Conservation (phyloP, 2,113 vertebrate genomes). For the Tragelaphus buxtoni region DNA sequence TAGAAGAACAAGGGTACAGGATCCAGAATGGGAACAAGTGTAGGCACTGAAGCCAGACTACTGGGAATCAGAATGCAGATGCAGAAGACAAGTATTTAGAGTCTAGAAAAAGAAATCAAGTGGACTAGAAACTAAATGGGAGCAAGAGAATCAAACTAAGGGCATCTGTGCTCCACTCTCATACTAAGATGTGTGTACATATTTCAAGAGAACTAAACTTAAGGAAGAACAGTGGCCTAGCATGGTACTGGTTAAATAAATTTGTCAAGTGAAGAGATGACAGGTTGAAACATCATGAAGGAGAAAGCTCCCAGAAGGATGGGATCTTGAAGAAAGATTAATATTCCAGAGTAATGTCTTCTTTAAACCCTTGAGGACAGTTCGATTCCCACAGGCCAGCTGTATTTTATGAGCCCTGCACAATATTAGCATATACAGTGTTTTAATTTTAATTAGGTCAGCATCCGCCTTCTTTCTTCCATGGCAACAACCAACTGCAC, state of each 20-base stretch:
- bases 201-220: not conserved
- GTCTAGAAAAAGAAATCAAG: not conserved
- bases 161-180: not conserved
- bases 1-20: not conserved
- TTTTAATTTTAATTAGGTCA: not conserved
- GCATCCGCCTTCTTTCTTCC: not conserved
- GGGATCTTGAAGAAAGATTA: not conserved
- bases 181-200: not conserved
- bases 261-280: not conserved
- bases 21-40: not conserved
- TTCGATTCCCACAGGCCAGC: not conserved
- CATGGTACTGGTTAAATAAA: not conserved
- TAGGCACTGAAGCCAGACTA: not conserved
- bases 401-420: not conserved
- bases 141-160: not conserved
- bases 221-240: not conserved
- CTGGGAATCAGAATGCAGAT: not conserved
- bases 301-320: not conserved
- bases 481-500: not conserved
- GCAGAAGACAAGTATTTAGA: not conserved
- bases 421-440: not conserved
- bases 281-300: not conserved
- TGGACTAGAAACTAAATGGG: not conserved
- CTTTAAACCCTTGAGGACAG: not conserved
- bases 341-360: not conserved